Evolutionary conservation across 2,113 vertebrate species (phyloP), one percentile per base, ranked within the genome.

Genomic region (Bos indicus): DNA sequence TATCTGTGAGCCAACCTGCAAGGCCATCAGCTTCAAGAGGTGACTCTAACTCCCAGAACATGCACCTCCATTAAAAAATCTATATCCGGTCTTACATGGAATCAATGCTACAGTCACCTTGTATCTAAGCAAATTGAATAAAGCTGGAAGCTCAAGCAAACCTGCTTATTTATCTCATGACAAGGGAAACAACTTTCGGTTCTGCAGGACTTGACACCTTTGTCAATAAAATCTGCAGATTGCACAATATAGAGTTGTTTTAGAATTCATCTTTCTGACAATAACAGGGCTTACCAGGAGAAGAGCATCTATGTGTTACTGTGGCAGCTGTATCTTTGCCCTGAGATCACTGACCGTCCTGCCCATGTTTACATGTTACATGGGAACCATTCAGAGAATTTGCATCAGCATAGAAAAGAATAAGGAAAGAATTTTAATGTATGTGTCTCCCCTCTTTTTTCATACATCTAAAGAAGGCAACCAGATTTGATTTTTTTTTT

Each of bases 91-190:
- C 96, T 98, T 52, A 54, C 97, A 43, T 95, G 23, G 87, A 98
- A 99, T 99, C 98, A 98, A 98, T 99, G 98, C 95, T 88, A 95
- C 91, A 98, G 98, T 98, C 98, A 98, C 96, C 97, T 98, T 97
- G 96, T 98, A 98, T 98, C 98, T 98, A 99, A 99, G 98, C 98
- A 98, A 99, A 99, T 97, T 98, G 97, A 99, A 98, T 99, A 98
- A 98, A 99, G 60, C 96, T 97, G 96, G 97, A 91, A 98, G 94
- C 98, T 95, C 60, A n/a, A 97, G 97, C 98, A 97, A 98, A 97
- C 95, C 96, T 98, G 80, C 97, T 98, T 98, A 98, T 98, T 98
- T 98, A 98, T 98, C 98, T 98, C 92, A 91, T 98, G 97, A 98
- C 98, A 98, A 98, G 98, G 91, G 96, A 98, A 98, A 98, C 98